Base-by-base conservation (phyloP, 2,113 vertebrate genomes). In the Xenotilapia caudafasciata region DNA sequence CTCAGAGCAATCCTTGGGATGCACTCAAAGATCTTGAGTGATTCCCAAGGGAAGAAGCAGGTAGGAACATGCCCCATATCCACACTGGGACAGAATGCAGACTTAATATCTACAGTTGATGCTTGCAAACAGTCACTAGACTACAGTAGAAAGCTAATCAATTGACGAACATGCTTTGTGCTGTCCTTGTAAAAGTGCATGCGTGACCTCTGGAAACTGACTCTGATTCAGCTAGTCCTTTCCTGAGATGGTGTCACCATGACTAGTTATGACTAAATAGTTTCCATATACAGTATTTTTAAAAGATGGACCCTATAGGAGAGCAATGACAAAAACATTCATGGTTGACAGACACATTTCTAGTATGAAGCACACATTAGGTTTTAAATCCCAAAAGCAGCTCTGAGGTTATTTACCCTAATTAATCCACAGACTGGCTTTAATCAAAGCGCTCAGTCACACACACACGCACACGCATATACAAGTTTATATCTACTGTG, bases 321-420 rank as follows among this genome's bases (percentile, higher is more conserved):
- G 11, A 33, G 47, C 23, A 12, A 7, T 58, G 49, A 86, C 80
- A 45, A 88, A 58, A 91, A 68, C 75, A 70, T 11, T 51, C 86
- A 54, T 26, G 2, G 28, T 5, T 42, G 38, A 81, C 42, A 86
- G 62, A 31, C 35, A 75, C 58, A 82, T 79, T 92, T 85, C 68
- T 68, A 83, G 53, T 31, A 13, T 56, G 56, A 90, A 89, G 87
- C 85, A 45, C 17, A 42, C 84, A 84, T 84, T 90, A 79, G 62
- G 90, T 83, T 86, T 90, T 91, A 88, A 94, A 94, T 94, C 95
- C 92, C 42, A 45, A 94, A 94, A 95, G 93, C 93, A 83, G 92
- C 91, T 94, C 91, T 89, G 89, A 79, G 79, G 91, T 94, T 90
- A 90, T 94, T 96, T 92, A 94, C 85, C 90, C 93, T 93, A 92